A percentile compares a stretch with the other conserved stretches of the same genome.
Conservation (phyloP, 2,888 invertebrate genomes). For the Drosophila testacea region DNA sequence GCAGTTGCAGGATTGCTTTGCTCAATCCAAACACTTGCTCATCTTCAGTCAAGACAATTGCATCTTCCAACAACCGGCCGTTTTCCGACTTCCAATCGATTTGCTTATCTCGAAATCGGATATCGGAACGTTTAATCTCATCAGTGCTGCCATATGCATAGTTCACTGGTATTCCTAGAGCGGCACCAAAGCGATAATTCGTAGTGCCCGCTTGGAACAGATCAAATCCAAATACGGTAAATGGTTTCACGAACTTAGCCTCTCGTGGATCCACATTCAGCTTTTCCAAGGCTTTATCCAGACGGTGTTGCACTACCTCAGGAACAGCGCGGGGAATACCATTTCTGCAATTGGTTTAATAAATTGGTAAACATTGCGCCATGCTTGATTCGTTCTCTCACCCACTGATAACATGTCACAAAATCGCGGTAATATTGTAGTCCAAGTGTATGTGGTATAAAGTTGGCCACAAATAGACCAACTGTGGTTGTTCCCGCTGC, state of each 20-base stretch:
- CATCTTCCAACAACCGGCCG: conserved; percentile 88
- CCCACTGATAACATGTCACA: conserved; percentile 88
- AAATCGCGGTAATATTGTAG: conserved; percentile 88
- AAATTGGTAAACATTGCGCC: conserved; percentile 37
- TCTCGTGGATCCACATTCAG: conserved; percentile 86
- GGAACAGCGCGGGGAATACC: conserved; percentile 87
- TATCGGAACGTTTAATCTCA: conserved; percentile 87
- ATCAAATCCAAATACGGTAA: conserved; percentile 91
- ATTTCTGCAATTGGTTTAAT: conserved; percentile 85
- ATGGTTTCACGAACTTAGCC: conserved; percentile 87
- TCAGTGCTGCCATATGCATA: conserved; percentile 87
- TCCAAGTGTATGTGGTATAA: conserved; percentile 88
- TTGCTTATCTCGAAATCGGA: conserved; percentile 87
- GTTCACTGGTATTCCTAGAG: conserved; percentile 91
- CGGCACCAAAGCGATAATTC: conserved; percentile 87
- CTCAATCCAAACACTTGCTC: conserved; percentile 93
- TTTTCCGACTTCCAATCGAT: conserved; percentile 89
- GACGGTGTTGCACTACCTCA: conserved; percentile 86
- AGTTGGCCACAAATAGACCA: conserved; percentile 85
- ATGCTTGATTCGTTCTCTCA: conserved; percentile 4
- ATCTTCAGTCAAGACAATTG: conserved; percentile 90
- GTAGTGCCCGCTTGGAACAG: conserved; percentile 89
- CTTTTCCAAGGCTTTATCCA: conserved; percentile 87
- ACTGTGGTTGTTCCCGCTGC: conserved; percentile 85
- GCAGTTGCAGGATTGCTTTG: conserved; percentile 89